Conservation (phyloP, 2,797 vertebrate species). For the Sebastes hopkinsi region DNA sequence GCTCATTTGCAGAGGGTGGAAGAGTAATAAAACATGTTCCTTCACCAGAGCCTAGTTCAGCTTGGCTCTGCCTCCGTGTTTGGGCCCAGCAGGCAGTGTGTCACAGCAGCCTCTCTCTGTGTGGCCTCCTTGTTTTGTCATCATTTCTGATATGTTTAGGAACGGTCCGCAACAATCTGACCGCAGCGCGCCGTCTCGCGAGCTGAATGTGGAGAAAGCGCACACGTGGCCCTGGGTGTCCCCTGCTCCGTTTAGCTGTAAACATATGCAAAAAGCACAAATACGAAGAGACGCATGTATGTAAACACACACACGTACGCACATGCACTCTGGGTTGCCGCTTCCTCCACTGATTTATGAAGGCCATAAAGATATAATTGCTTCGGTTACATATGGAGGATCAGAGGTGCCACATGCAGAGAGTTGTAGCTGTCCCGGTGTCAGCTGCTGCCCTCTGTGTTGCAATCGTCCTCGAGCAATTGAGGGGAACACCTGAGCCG, state of each 20-base stretch:
- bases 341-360: slow-evolving; percentile 45
- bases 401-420: slow-evolving; percentile 50
- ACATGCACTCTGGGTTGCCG: slow-evolving; percentile 12
- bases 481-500: slow-evolving; percentile 74
- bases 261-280: slow-evolving; percentile 54
- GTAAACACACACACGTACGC: slow-evolving; percentile 38
- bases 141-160: slow-evolving; percentile 82
- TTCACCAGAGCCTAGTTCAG: slow-evolving; percentile 41
- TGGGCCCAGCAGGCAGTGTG: slow-evolving; percentile 61
- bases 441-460: slow-evolving; percentile 52
- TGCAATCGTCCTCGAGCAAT: slow-evolving; percentile 52
- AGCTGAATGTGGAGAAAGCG: slow-evolving; percentile 46
- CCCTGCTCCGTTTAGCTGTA: slow-evolving; percentile 42
- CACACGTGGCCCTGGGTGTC: slow-evolving; percentile 49
- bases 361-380: slow-evolving; percentile 57
- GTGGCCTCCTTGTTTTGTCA: slow-evolving; percentile 84
- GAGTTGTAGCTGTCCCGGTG: slow-evolving; percentile 6
- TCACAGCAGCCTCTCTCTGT: slow-evolving; percentile 76
- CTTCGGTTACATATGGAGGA: slow-evolving; percentile 59
- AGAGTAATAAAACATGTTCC: slow-evolving; percentile 54
- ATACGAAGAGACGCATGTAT: slow-evolving; percentile 36
- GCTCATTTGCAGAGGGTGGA: slow-evolving; percentile 51
- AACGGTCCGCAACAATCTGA: slow-evolving; percentile 76
- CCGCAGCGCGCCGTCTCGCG: slow-evolving; percentile 67
- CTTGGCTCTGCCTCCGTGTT: slow-evolving; percentile 62